Percentiles rank a stretch among this genome's conserved stretches.
Conservation (phyloP, 1,140 invertebrate genomes). For the Drosophila busckii region DNA sequence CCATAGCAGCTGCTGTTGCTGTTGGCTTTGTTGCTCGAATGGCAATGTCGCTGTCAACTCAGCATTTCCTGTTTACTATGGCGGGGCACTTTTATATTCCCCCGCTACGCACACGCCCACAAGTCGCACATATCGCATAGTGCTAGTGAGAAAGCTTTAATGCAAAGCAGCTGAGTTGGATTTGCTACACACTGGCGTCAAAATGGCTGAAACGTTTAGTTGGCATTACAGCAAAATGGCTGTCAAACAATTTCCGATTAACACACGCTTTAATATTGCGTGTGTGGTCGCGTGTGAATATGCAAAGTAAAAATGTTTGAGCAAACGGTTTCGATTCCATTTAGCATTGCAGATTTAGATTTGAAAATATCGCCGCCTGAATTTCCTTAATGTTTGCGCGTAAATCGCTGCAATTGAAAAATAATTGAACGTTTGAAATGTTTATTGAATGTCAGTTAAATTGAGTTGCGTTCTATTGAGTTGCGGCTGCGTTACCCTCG, state of each 20-base stretch:
- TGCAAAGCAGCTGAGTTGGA: slow-evolving; percentile 36
- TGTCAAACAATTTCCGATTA: slow-evolving; percentile 39
- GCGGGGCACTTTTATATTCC: slow-evolving; percentile 18
- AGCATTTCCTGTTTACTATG: slow-evolving; percentile 37
- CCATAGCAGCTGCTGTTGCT: slow-evolving; percentile 16
- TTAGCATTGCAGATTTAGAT: slow-evolving; percentile 20
- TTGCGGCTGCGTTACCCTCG: slow-evolving; percentile 1
- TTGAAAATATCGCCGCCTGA: slow-evolving; percentile 19
- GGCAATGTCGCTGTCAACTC: slow-evolving; percentile 30
- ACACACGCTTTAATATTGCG: slow-evolving; percentile 15
- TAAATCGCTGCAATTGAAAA: slow-evolving; percentile 43
- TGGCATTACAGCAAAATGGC: slow-evolving; percentile 24
- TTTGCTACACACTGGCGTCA: not conserved
- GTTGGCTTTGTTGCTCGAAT: not conserved
- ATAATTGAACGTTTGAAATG: slow-evolving; percentile 45
- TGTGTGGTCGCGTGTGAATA: slow-evolving; percentile 31
- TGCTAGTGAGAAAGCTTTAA: slow-evolving; percentile 18
- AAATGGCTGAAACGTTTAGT: slow-evolving; percentile 20
- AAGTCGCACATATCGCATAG: slow-evolving; percentile 5
- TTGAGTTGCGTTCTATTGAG: slow-evolving; percentile 9
- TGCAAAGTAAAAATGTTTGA: slow-evolving; percentile 12
- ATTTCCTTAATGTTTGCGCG: slow-evolving; percentile 14
- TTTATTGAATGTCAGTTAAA: slow-evolving; percentile 34
- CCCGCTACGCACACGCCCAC: not conserved
- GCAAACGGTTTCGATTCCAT: slow-evolving; percentile 28